Evolutionary conservation across 2,888 invertebrate genomes (phyloP).

Genomic region (Amphipoea lucens): DNA sequence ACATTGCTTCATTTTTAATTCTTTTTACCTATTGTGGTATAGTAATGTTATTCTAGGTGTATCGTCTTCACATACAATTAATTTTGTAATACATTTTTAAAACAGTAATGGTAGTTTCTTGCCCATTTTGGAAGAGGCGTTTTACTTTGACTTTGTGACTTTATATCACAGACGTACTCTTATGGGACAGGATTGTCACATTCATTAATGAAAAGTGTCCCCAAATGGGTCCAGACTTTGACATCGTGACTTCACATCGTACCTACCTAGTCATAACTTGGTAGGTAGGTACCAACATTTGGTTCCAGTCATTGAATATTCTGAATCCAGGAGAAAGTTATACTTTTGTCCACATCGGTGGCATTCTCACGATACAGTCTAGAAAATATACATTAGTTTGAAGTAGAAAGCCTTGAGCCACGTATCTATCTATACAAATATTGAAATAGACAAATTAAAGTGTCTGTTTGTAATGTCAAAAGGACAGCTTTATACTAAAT

Average conservation of each 20-base stretch:
- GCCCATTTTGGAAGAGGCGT: neutral
- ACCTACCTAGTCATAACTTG: neutral
- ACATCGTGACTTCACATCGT: neutral
- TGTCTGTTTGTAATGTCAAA: neutral
- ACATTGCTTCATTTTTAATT: no score
- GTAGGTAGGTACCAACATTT: neutral
- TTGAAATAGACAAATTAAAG: neutral
- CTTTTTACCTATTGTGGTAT: neutral
- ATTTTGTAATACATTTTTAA: neutral
- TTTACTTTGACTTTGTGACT: neutral
- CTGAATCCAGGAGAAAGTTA: constrained; percentile 25
- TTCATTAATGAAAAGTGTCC: neutral
- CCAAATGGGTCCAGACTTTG: neutral
- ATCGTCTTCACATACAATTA: neutral
- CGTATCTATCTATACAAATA: neutral
- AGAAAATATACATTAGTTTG: neutral
- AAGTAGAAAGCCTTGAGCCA: constrained; percentile 2
- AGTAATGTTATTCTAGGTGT: neutral
- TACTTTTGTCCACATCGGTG: neutral
- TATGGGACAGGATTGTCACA: neutral
- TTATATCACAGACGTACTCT: neutral
- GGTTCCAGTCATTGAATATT: constrained; percentile 5
- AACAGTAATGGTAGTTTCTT: neutral
- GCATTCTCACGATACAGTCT: neutral
- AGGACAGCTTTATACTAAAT: neutral